Conservation (phyloP, 2,113 vertebrate genomes). For the Crotalus helleri region DNA sequence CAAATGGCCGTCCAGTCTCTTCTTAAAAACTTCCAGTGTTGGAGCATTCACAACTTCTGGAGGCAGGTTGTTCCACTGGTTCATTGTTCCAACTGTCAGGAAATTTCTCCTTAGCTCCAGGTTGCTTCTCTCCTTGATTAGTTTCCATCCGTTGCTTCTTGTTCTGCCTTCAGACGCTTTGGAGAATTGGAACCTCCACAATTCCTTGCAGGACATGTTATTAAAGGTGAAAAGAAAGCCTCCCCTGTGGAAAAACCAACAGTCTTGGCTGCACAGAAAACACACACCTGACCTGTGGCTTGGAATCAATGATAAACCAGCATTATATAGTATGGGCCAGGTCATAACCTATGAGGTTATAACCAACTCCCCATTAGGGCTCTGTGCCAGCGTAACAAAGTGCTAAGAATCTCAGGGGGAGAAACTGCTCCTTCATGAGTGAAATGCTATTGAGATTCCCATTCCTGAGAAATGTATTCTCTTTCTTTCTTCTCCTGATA, state of each 20-base stretch:
- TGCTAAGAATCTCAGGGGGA: neutral
- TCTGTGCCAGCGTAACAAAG: neutral
- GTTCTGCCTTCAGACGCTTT: accelerated
- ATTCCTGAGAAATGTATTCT: conserved; percentile 36
- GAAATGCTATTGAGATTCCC: conserved; percentile 13
- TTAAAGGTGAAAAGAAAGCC: neutral
- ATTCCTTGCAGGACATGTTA: conserved; percentile 15
- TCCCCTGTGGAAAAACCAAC: neutral
- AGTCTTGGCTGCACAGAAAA: neutral
- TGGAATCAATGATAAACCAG: neutral
- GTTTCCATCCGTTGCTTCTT: too few relatives aligned
- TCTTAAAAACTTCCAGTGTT: too few relatives aligned
- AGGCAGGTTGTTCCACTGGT: too few relatives aligned
- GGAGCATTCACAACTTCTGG: too few relatives aligned
- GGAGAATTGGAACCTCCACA: too few relatives aligned
- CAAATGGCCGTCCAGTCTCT: too few relatives aligned
- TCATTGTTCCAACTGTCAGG: too few relatives aligned
- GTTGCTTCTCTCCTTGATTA: too few relatives aligned
- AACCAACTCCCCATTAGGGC: neutral
- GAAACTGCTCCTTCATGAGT: neutral
- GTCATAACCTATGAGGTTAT: neutral
- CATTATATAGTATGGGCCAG: accelerated
- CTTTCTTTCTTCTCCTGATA: conserved; percentile 38
- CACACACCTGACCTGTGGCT: neutral
- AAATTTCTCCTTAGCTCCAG: too few relatives aligned